Base-by-base conservation (phyloP, 2,113 vertebrate genomes). In the Sapayoa aenigma region DNA sequence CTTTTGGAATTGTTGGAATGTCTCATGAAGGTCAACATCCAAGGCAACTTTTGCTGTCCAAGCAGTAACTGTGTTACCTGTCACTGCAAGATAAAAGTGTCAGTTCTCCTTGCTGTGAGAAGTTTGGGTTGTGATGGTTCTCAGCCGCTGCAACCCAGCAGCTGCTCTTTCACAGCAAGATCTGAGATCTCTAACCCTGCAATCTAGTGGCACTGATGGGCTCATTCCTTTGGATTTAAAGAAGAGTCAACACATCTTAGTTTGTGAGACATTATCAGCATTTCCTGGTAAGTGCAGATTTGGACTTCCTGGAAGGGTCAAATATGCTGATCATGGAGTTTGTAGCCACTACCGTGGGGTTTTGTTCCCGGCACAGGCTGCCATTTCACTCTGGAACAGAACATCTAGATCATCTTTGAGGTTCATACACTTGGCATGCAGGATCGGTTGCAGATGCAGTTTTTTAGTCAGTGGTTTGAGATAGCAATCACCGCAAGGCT, bases 121-220 rank as follows among this genome's bases (percentile, higher is more conserved):
- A 27, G 25, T 46, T 52, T 82, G n/a, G 7, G 9, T 50, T 63
- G 47, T 37, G 12, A 25, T 68, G n/a, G 3, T 56, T 87, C 67
- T 56, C 4, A 1, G 31, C n/a, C 14, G 20, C 55, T 3, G 0
- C 16, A 52, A 30, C n/a, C 30, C 37, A 22, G 16, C 25, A 56
- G 65, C 31, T 2, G 2, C 53, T 58, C 37, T n/a, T 52, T 16
- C 47, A 7, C 24, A 19, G 15, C 9, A 4, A 60, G 35, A 35
- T 62, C 60, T 58, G 42, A 27, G 44, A 30, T 33, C 3, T 3
- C 39, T 68, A 53, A 27, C 25, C 35, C 11, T 11, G 2, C 9
- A 47, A n/a, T 30, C n/a, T 9, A 31, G n/a, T 39, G n/a, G 12
- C 60, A 27, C 9, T 4, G 2, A 7, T 2, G 30, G 42, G 33